Conservation (phyloP, 2,888 invertebrate species). For the Cryptus viduatorius region DNA sequence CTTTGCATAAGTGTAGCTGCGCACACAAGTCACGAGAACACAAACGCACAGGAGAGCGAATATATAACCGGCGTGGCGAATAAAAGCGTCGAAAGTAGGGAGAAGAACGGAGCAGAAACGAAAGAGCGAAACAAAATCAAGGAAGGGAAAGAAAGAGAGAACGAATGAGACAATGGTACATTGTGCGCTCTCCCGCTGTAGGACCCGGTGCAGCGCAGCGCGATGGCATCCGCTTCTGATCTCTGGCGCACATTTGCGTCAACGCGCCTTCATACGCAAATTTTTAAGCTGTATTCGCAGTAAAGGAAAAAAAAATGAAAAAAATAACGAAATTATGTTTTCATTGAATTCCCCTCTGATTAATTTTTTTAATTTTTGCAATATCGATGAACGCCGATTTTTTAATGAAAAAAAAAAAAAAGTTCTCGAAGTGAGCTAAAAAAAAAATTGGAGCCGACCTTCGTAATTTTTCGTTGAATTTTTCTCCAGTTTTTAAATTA, state of each 20-base stretch:
- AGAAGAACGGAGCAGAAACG: slow-evolving; percentile 34
- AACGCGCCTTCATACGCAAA: slow-evolving; percentile 14
- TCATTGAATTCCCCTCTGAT: not conserved
- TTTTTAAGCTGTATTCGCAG: slow-evolving; percentile 53
- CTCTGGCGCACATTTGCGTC: slow-evolving; percentile 70
- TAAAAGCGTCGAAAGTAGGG: slow-evolving; percentile 58
- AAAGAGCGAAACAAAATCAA: slow-evolving; percentile 21
- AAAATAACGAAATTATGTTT: slow-evolving; percentile 1
- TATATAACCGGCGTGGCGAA: slow-evolving; percentile 59
- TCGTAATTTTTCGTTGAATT: too few relatives aligned
- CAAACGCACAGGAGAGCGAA: slow-evolving; percentile 29
- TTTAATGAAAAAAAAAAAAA: too few relatives aligned
- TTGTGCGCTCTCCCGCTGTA: slow-evolving; percentile 72
- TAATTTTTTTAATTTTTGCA: too few relatives aligned
- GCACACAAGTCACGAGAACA: slow-evolving; percentile 14
- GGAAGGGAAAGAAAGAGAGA: slow-evolving; percentile 52
- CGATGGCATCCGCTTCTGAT: slow-evolving; percentile 78
- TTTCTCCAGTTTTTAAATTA: too few relatives aligned
- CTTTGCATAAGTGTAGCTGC: slow-evolving; percentile 28
- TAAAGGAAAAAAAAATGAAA: slow-evolving; percentile 22
- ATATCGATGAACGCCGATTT: too few relatives aligned
- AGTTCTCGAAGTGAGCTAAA: too few relatives aligned
- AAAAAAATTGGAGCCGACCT: too few relatives aligned
- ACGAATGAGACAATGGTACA: slow-evolving; percentile 78
- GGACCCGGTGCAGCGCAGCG: slow-evolving; percentile 68